Evolutionary conservation across 92 coral and sea anemone species (phyloP).

Genomic region (Actinernus sp.): DNA sequence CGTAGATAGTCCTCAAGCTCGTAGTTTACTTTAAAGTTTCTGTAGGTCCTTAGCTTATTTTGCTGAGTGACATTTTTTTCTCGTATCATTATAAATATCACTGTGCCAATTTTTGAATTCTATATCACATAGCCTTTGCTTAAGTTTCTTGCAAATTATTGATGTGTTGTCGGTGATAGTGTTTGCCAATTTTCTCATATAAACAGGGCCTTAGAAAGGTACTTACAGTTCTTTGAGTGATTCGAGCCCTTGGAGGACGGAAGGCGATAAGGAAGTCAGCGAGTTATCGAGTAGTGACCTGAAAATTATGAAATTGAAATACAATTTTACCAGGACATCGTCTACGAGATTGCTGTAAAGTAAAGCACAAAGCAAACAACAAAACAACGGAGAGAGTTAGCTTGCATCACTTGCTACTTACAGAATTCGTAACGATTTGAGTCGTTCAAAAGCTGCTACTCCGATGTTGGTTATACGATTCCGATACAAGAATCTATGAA

Average conservation of each 20-base stretch:
- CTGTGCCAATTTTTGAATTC: no score
- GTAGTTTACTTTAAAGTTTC: no score
- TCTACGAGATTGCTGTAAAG: neutral
- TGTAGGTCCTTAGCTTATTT: no score
- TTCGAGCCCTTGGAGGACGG: constrained; percentile 46
- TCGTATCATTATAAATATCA: no score
- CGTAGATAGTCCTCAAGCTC: no score
- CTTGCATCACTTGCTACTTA: constrained; percentile 28
- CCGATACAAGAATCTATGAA: constrained; percentile 44
- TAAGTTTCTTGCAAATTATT: no score
- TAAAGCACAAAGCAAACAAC: neutral
- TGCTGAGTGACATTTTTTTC: no score
- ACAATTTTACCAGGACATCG: neutral
- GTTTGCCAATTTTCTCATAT: no score
- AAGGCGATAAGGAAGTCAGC: constrained; percentile 31
- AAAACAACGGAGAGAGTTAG: no score
- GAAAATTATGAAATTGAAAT: neutral
- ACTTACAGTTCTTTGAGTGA: constrained; percentile 73
- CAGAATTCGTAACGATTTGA: constrained; percentile 42
- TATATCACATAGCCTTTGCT: no score
- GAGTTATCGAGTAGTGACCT: constrained; percentile 66
- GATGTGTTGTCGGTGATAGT: no score
- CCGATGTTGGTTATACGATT: constrained; percentile 53
- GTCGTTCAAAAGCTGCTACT: constrained; percentile 47
- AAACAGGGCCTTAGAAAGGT: no score